Evolutionary conservation across 2,797 vertebrate species (phyloP).

Genomic region (Hirundo rustica): DNA sequence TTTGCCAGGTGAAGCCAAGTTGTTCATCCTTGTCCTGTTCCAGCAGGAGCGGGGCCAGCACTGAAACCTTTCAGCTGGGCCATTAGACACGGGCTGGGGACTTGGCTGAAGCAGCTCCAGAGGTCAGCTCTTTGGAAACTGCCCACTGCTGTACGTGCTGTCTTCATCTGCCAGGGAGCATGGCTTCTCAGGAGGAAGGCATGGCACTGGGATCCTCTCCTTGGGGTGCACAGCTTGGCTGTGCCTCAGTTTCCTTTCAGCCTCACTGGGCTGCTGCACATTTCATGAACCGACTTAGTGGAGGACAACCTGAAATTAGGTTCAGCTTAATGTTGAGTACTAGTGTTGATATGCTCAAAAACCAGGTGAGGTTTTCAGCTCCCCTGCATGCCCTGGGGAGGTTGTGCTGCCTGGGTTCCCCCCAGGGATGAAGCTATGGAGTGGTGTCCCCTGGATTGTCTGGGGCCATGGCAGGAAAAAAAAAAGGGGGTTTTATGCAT

Average conservation of each 20-base stretch:
- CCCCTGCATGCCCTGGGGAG: background rate
- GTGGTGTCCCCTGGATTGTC: background rate
- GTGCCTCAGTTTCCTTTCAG: background rate
- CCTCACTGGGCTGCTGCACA: background rate
- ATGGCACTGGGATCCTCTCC: background rate
- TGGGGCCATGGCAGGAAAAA: background rate
- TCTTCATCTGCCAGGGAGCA: background rate
- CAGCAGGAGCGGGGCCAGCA: background rate
- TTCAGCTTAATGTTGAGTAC: background rate
- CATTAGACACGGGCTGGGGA: rapidly evolving
- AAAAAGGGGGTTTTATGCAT: background rate
- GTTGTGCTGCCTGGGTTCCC: background rate
- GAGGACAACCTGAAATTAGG: background rate
- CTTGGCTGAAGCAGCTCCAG: background rate
- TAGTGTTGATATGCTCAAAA: background rate
- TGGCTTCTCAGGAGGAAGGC: background rate
- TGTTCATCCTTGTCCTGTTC: background rate
- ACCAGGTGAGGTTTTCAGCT: background rate
- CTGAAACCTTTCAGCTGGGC: background rate
- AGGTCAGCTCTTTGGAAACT: background rate
- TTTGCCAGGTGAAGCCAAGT: background rate
- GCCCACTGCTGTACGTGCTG: background rate
- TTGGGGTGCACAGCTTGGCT: background rate
- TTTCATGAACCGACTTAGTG: background rate
- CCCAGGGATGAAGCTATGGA: background rate